A percentile compares a stretch with the other conserved stretches of the same genome.
phyloP scores from a whole-genome alignment of 2,113 vertebrate species.

The Coracopsis vasa region DNA sequence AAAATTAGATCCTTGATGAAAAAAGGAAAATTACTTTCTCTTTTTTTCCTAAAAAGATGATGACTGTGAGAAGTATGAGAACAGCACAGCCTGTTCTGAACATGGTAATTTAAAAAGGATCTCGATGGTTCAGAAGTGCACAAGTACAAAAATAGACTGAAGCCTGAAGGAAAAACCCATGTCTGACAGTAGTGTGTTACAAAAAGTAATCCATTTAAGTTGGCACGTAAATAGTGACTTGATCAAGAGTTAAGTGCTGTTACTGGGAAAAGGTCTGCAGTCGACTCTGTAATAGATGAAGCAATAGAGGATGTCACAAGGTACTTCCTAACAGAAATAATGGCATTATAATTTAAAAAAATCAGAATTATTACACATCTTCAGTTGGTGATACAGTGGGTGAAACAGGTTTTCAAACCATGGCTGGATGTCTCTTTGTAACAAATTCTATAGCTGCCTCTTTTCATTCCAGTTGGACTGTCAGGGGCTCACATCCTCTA shows the following conservation, averaged over 20 bases:
- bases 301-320: neutral
- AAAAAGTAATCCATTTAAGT: neutral
- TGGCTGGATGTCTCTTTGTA: neutral
- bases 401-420: neutral
- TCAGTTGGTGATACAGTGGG: neutral
- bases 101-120: neutral
- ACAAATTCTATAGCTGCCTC: neutral
- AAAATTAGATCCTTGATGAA: conserved; percentile 2
- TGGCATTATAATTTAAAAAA: neutral
- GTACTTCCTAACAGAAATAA: neutral
- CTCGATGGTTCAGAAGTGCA: conserved; percentile 23
- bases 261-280: neutral
- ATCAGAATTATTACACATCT: neutral
- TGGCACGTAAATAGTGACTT: neutral
- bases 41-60: neutral
- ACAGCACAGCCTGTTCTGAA: conserved; percentile 48
- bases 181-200: neutral
- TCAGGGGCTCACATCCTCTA: neutral
- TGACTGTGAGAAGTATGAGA: neutral
- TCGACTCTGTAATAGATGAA: neutral
- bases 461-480: neutral
- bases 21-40: neutral
- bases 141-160: conserved; percentile 1
- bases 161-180: neutral
- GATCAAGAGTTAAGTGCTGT: neutral